Base-by-base conservation (phyloP, 2,888 invertebrate genomes). In the Euproctis similis region DNA sequence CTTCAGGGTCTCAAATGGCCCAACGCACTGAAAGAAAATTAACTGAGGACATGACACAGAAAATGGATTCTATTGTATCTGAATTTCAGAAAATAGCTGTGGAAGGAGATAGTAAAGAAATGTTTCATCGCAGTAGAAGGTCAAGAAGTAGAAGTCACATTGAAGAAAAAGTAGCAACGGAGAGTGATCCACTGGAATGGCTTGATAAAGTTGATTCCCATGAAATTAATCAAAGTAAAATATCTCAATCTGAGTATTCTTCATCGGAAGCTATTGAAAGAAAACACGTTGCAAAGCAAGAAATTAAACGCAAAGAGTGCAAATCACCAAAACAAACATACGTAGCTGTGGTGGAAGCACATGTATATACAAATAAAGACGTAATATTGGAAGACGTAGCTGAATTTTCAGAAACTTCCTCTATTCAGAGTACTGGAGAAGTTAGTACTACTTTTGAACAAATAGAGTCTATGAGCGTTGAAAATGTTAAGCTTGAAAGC, bases 341-440 rank as follows among this genome's bases (percentile, higher is more conserved):
- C 23, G 39, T 77, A 21, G 82, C 81, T 2, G 64, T 74, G 17
- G 81, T 82, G n/a, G 77, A 84, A 42, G 59, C 84, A 3, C 84
- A 84, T 30, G 72, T 76, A 4, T 82, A 74, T 12, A 80, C 82
- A 2, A 81, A 82, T 21, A 66, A 67, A 48, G 70, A 81, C 25
- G 67, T 71, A 1, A 73, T 84, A 25, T 62, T 77, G 24, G 66
- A 73, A 43, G 67, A 67, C 27, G 34, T 53, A 4, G 29, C 51
- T 2, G 50, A 68, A 38, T 51, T 65, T 29, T 61, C 68, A 9
- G 67, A 75, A 50, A 62, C 55, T 11, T 51, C 59, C n/a, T 64
- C 53, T 18, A 41, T 58, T 12, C 53, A 62, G 31, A 63, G 55
- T 24, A 54, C 53, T 24, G 59, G 66, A 35, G 53, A 63, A 44